These are phyloP conservation scores for Rhegmatorhina hoffmannsi DNA, from an alignment of 2,113 vertebrate genomes.

Conservation along the genomic window DNA sequence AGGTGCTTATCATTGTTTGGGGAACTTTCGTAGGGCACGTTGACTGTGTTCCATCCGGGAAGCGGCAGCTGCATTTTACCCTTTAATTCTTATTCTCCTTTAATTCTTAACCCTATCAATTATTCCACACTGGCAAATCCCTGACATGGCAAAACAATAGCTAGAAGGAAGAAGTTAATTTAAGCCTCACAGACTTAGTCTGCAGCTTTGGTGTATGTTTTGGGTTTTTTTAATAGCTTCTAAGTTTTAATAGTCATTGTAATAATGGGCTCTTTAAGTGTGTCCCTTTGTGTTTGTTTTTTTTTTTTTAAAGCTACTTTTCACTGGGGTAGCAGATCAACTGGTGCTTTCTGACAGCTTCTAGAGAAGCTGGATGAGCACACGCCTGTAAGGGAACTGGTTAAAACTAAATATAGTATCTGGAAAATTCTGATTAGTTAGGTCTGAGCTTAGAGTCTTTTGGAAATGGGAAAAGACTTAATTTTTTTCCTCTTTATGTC, in stretches of 20 bases:
- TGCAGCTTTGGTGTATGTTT: background rate
- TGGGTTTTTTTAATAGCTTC: background rate
- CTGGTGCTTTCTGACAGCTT: background rate
- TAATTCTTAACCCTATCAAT: too few relatives aligned
- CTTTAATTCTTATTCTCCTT: too few relatives aligned
- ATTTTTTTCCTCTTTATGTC: background rate
- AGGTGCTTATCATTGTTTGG: too few relatives aligned
- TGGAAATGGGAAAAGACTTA: background rate
- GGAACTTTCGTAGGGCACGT: too few relatives aligned
- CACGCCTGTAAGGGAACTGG: background rate
- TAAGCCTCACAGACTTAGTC: background rate
- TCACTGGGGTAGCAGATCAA: background rate
- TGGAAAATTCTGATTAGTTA: background rate
- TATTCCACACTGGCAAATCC: background rate
- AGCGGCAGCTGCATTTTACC: too few relatives aligned
- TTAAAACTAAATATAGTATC: background rate
- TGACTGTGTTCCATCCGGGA: too few relatives aligned
- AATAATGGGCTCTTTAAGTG: background rate
- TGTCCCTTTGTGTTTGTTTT: background rate
- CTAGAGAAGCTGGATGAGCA: background rate
- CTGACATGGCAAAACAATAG: background rate
- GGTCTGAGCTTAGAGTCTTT: background rate
- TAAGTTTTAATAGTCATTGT: background rate
- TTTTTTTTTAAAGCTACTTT: background rate
- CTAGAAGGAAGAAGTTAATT: background rate